phyloP scores from a whole-genome alignment of 2,797 vertebrate genomes.

The Myotis daubentonii region DNA sequence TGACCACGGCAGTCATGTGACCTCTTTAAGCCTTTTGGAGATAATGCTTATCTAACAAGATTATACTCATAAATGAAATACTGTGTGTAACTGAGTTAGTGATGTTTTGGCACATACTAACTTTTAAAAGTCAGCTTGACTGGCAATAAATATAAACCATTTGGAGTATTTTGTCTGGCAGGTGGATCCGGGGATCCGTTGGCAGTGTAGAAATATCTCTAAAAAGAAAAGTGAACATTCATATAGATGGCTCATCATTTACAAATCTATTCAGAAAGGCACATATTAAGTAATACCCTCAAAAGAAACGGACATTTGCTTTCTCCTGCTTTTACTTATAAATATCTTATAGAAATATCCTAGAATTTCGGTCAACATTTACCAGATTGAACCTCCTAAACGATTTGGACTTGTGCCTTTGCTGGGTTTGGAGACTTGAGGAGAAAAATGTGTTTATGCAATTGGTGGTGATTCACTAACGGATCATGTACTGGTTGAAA shows the following conservation, averaged over 20 bases:
- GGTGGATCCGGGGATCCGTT: neutral
- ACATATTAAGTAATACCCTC: neutral
- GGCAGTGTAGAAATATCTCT: neutral
- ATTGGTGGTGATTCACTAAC: constrained; percentile 33
- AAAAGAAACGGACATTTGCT: neutral
- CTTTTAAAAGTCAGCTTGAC: neutral
- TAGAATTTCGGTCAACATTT: neutral
- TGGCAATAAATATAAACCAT: neutral
- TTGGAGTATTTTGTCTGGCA: neutral
- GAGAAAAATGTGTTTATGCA: neutral
- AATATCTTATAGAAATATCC: neutral
- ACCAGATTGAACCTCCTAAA: neutral
- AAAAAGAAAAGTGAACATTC: neutral
- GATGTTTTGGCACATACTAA: neutral
- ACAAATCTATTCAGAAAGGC: neutral
- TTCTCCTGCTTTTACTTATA: neutral
- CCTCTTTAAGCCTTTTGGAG: neutral
- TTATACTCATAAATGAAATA: neutral
- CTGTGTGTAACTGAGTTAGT: neutral
- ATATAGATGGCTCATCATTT: neutral
- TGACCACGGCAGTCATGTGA: neutral
- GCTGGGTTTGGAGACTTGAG: neutral
- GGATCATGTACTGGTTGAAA: neutral
- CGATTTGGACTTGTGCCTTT: neutral
- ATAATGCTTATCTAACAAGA: neutral